Evolutionary conservation across 2,797 vertebrate genomes (phyloP).

Genomic region (Leptatherina wallacei): DNA sequence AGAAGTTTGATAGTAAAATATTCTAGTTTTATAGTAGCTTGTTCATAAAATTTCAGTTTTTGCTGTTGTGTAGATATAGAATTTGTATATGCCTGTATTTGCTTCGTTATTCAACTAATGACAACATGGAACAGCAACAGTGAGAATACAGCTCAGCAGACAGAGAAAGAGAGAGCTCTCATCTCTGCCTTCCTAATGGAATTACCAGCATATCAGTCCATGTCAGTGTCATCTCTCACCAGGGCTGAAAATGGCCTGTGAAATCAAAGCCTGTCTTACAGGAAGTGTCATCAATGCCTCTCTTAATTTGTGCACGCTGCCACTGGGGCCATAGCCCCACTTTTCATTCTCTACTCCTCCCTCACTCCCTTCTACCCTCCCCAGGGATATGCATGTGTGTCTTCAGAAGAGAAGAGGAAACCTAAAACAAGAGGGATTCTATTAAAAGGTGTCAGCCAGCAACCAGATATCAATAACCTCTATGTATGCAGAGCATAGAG

Average conservation of each 20-base stretch:
- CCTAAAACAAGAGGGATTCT: slow-evolving; percentile 81
- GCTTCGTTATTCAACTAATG: slow-evolving; percentile 43
- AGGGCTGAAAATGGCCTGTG: slow-evolving; percentile 76
- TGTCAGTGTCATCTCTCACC: slow-evolving; percentile 75
- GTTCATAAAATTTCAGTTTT: neutral
- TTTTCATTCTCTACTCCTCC: slow-evolving; percentile 43
- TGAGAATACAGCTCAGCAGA: slow-evolving; percentile 32
- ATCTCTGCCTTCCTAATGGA: slow-evolving; percentile 70
- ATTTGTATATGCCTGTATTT: slow-evolving; percentile 24
- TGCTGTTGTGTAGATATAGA: neutral
- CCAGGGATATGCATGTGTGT: slow-evolving; percentile 56
- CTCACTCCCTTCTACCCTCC: slow-evolving; percentile 26
- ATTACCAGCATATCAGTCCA: slow-evolving; percentile 58
- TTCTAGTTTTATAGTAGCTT: neutral
- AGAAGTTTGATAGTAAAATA: neutral
- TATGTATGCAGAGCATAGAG: slow-evolving; percentile 74
- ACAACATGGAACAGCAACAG: slow-evolving; percentile 42
- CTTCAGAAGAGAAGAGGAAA: slow-evolving; percentile 74
- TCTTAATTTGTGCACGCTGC: slow-evolving; percentile 64
- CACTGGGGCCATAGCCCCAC: slow-evolving; percentile 46
- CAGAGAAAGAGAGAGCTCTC: slow-evolving; percentile 40
- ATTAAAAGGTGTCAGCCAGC: slow-evolving; percentile 84
- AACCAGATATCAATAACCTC: slow-evolving; percentile 83
- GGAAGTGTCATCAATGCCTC: slow-evolving; percentile 82
- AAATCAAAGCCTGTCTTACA: slow-evolving; percentile 82